Conservation (phyloP, 2,113 vertebrate species). For the Dipodomys spectabilis region DNA sequence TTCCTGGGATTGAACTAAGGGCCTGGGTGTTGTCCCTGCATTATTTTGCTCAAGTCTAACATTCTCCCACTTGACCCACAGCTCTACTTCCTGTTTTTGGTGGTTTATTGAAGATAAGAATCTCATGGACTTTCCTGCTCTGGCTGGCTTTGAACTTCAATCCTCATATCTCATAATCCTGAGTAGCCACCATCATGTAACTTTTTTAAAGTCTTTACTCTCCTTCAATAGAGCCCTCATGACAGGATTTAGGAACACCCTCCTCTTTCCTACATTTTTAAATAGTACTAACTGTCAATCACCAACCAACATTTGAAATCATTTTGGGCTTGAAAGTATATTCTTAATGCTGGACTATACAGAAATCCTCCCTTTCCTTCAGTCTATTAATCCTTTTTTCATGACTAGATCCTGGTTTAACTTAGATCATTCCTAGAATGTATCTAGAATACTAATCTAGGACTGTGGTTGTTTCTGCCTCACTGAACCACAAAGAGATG, state of each 20-base stretch:
- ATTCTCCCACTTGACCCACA: too few relatives aligned
- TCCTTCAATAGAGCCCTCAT: neutral
- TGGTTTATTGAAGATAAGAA: too few relatives aligned
- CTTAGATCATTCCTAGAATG: neutral
- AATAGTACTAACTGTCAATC: neutral
- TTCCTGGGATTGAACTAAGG: too few relatives aligned
- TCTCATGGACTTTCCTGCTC: too few relatives aligned
- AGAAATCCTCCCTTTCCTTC: neutral
- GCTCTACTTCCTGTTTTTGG: too few relatives aligned
- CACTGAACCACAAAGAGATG: neutral
- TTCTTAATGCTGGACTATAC: neutral
- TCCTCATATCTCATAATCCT: too few relatives aligned
- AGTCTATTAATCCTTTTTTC: neutral
- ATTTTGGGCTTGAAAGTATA: neutral
- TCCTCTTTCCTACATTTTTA: neutral
- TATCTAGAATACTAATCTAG: conserved; percentile 11
- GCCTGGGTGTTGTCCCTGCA: too few relatives aligned
- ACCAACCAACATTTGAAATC: neutral
- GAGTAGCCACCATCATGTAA: too few relatives aligned
- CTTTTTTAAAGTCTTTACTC: neutral
- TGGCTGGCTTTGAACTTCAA: too few relatives aligned
- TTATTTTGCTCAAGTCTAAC: too few relatives aligned
- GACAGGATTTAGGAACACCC: neutral
- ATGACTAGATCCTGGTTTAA: conserved; percentile 18
- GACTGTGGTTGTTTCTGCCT: neutral